Evolutionary conservation across 2,888 invertebrate species (phyloP).

Genomic region (Caenorhabditis macrosperma): DNA sequence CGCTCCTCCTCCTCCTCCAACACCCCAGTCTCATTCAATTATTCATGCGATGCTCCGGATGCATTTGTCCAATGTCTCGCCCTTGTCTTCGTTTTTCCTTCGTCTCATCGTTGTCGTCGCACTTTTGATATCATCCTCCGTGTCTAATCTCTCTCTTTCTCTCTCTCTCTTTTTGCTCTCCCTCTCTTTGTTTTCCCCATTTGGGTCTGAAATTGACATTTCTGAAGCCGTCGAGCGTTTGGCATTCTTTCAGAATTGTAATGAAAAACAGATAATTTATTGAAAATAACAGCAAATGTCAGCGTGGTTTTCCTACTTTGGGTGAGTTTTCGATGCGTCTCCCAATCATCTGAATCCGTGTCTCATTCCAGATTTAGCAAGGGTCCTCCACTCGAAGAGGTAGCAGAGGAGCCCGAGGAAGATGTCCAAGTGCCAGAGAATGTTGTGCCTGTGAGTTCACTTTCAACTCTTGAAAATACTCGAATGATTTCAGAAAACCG

Average conservation of each 20-base stretch:
- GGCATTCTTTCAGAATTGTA: slow-evolving; percentile 49
- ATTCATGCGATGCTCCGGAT: slow-evolving; percentile 53
- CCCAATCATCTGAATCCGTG: background rate
- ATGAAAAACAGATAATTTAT: slow-evolving; percentile 48
- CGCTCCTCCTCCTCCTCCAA: slow-evolving; percentile 20
- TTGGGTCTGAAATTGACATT: slow-evolving; percentile 16
- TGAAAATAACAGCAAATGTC: slow-evolving; percentile 42
- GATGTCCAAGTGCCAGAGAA: slow-evolving; percentile 35
- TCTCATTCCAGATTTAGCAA: slow-evolving; percentile 48
- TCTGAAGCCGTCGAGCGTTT: background rate
- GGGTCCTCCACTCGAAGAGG: slow-evolving; percentile 58
- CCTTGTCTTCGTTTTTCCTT: slow-evolving; percentile 6
- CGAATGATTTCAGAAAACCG: slow-evolving; percentile 29
- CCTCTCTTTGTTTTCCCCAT: background rate
- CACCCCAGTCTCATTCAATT: slow-evolving; percentile 52
- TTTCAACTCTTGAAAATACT: background rate
- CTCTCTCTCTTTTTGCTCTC: no score
- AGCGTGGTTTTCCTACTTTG: slow-evolving; percentile 57
- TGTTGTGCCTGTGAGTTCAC: slow-evolving; percentile 34
- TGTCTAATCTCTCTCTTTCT: slow-evolving; percentile 18
- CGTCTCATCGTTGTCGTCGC: background rate
- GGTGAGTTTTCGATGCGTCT: slow-evolving; percentile 24
- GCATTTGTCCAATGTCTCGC: slow-evolving; percentile 23
- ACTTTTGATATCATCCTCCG: slow-evolving; percentile 41
- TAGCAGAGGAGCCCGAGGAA: slow-evolving; percentile 50